Evolutionary conservation across 2,888 invertebrate genomes (phyloP), one percentile per base, ranked within the genome.

Genomic region (Barypeithes pellucidus): DNA sequence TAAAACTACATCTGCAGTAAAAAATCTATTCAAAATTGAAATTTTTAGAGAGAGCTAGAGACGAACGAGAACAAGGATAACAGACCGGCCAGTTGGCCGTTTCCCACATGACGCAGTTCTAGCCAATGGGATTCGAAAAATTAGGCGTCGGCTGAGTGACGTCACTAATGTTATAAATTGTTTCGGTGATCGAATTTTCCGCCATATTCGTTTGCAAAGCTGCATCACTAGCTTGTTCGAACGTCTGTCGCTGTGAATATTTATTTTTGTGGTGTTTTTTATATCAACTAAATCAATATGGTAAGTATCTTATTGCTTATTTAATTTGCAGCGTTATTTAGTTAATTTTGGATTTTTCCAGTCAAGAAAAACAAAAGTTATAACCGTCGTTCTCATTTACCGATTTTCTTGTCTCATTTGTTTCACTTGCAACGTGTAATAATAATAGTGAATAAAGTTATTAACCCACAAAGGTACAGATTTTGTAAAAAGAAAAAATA

Each of bases 151-250:
- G 80, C 84, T 85, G 85, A 86, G n/a, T 87, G 87, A 87, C 85
- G 85, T 84, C 71, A 75, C 24, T 20, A 29, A 50, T 0, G 11
- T 14, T 75, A 75, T 75, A 75, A 75, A 75, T 65, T 43, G 12
- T 0, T 3, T 39, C n/a, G 12, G 47, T 24, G 14, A 12, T 18
- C 18, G 12, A 33, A 54, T 22, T 47, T 60, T 41, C 14, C 22
- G 47, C 11, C 22, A 22, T 54, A 54, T 88, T 89, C 89, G 91
- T 91, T 91, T 89, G 89, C 90, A 88, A 89, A 90, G 88, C 91
- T 89, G 88, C 91, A 90, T 91, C 87, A 88, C 90, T 79, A 88
- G 90, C 91, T 89, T 86, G 85, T 88, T 89, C 76, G 77, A 79
- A 80, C 81, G 78, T 75, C 73, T 89, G 89, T 77, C 67, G 39